Conservation (phyloP, 1,140 invertebrate species). For the Adelges cooleyi region DNA sequence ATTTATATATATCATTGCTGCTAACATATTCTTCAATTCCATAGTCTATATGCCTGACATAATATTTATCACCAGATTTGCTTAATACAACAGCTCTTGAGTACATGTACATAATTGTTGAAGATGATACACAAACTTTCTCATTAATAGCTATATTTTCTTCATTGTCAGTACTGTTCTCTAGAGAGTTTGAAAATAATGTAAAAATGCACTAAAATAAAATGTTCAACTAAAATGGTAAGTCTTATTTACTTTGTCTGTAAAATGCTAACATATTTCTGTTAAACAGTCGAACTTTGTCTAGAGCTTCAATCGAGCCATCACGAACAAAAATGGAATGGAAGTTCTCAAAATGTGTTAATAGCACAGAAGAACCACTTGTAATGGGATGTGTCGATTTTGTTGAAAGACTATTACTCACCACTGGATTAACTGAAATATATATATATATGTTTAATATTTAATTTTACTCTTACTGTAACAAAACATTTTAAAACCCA, state of each 20-base stretch:
- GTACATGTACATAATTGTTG: not conserved
- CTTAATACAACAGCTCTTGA: not conserved
- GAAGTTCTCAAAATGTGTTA: conserved; percentile 16
- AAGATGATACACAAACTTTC: not conserved
- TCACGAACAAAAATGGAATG: conserved; percentile 10
- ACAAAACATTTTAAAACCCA: no score
- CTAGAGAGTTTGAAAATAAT: no score
- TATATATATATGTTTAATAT: no score
- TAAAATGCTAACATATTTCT: not conserved
- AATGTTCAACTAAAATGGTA: no score
- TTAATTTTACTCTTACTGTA: no score
- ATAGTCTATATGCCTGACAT: not conserved
- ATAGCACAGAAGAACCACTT: not conserved
- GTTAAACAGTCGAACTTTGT: not conserved
- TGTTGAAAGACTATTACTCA: no score
- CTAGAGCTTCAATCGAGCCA: not conserved
- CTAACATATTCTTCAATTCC: not conserved
- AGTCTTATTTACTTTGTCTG: not conserved
- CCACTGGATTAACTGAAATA: no score
- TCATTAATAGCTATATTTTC: not conserved
- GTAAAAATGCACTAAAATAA: no score
- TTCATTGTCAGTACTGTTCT: not conserved
- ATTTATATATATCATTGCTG: not conserved
- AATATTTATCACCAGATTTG: not conserved
- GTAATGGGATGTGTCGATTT: conserved; percentile 2